Base-by-base conservation (phyloP, 2,113 vertebrate genomes). In the Euleptes europaea region DNA sequence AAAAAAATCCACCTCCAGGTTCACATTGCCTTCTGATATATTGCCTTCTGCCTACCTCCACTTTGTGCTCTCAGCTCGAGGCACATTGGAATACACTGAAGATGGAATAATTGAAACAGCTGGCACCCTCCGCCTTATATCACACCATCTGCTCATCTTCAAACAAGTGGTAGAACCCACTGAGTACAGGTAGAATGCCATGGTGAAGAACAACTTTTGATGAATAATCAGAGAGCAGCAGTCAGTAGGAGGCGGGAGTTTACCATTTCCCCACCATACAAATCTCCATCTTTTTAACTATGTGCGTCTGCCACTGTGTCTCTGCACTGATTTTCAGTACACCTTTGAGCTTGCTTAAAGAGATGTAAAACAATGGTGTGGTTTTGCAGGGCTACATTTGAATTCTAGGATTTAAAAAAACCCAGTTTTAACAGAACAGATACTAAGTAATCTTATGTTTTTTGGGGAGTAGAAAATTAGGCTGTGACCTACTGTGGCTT, bases 391-490 rank as follows among this genome's bases (percentile, higher is more conserved):
- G 72, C 72, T n/a, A 14, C 1, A 49, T 49, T 49, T n/a, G 72
- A 74, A 4, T 74, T 74, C 28, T 5, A 74, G 38, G 9, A 4
- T 17, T 17, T 17, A 74, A 26, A 74, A 14, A 47, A 47, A 74
- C 44, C n/a, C n/a, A 89, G 10, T 63, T 63, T 26, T 63, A 63
- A 26, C 60, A 82, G 12, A 5, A 87, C 23, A 44, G 26, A 11
- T 14, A 7, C 21, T 67, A 1, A 11, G 38, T 47, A 88, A 7
- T 3, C 69, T 63, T 70, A 40, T 40, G 78, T 87, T 65, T 54
- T 83, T 90, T 70, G 78, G 72, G 2, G 0, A 63, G 76, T 66
- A 63, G 84, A 44, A 69, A 88, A 35, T 67, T 67, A 21, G 82
- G 57, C 54, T 0, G 0, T 51, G 12, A 19, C 0, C 2, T 54